Conservation (phyloP, 2,888 invertebrate species). For the Sminthurides aquaticus region DNA sequence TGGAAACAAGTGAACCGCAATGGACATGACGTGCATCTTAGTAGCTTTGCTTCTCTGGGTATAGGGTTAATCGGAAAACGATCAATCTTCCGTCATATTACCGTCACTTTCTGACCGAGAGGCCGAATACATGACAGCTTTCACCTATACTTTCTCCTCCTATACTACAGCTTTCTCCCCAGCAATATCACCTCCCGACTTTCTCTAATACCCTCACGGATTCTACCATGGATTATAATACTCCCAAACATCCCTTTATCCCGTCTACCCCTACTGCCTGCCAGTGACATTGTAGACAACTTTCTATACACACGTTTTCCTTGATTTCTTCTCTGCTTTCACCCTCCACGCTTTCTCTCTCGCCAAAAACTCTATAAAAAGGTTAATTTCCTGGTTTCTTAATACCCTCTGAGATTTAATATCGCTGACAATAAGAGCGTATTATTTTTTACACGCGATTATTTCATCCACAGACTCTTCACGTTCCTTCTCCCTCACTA, state of each 20-base stretch:
- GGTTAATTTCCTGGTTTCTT: not conserved
- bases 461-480: too few species aligned
- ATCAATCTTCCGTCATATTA: conserved; percentile 8
- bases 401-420: not conserved
- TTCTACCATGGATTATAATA: not conserved
- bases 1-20: not conserved
- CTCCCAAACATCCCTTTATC: too few species aligned
- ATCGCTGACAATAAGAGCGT: not conserved
- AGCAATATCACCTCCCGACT: too few species aligned
- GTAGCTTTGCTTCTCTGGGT: not conserved
- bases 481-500: too few species aligned
- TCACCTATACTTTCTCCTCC: not conserved
- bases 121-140: not conserved
- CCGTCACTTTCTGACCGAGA: not conserved
- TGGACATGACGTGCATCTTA: not conserved
- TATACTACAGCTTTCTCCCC: not conserved
- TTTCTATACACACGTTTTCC: not conserved
- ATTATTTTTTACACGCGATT: not conserved
- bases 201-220: too few species aligned
- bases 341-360: not conserved
- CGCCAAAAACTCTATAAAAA: not conserved
- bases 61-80: conserved; percentile 5
- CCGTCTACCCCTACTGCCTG: too few species aligned
- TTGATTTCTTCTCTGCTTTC: not conserved
- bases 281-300: not conserved